Conservation (phyloP, 2,888 invertebrate species). For the Harmothoe impar region DNA sequence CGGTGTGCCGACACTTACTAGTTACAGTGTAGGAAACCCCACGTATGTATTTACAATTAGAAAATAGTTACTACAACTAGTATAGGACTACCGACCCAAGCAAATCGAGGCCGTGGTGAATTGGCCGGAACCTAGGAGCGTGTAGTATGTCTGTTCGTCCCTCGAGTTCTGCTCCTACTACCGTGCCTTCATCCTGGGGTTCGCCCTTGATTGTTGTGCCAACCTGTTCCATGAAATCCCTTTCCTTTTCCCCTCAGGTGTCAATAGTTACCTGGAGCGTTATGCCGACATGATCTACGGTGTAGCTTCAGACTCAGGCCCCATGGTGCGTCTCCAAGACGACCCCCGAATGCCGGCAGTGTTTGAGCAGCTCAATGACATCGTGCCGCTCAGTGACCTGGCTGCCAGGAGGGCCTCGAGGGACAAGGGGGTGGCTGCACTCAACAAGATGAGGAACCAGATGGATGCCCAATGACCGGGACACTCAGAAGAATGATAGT, state of each 20-base stretch:
- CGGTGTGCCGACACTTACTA: no score
- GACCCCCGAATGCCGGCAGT: constrained; percentile 25
- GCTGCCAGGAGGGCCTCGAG: background rate
- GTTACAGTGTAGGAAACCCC: no score
- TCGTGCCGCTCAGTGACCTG: constrained; percentile 23
- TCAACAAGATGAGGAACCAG: background rate
- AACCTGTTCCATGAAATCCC: background rate
- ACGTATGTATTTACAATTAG: no score
- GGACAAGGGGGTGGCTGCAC: background rate
- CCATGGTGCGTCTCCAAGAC: constrained; percentile 33
- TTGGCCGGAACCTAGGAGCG: no score
- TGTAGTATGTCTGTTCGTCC: no score
- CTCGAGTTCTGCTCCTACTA: no score
- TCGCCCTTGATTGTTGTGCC: no score
- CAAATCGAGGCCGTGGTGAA: no score
- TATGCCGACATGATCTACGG: constrained; percentile 55
- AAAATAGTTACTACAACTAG: no score
- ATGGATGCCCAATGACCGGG: background rate
- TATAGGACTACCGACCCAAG: no score
- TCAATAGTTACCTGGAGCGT: constrained; percentile 28
- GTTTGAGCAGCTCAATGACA: background rate
- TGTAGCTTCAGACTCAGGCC: background rate
- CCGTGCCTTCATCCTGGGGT: no score
- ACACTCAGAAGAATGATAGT: no score
- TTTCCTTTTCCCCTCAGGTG: constrained; percentile 28